Evolutionary conservation across 2,797 vertebrate genomes (phyloP).

Genomic region (Parambassis ranga): DNA sequence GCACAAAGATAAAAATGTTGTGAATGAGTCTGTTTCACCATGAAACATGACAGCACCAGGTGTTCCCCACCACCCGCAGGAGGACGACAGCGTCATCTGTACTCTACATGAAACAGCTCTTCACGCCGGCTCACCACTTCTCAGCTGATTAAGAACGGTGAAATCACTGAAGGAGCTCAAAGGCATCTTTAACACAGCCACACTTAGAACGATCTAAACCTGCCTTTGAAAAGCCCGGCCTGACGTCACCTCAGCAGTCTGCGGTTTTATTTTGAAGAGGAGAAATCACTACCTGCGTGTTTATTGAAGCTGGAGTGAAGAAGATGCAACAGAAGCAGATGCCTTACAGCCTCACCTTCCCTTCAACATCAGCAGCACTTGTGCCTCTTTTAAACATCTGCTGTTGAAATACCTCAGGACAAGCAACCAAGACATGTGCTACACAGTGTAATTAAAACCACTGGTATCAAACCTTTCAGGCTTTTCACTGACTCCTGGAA

Average conservation of each 20-base stretch:
- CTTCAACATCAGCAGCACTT: conserved; percentile 15
- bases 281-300: conserved; percentile 15
- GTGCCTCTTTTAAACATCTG: conserved; percentile 28
- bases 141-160: background rate
- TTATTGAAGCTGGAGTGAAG: conserved; percentile 14
- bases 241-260: background rate
- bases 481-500: too few species aligned
- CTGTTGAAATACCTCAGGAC: conserved; percentile 4
- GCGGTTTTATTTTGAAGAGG: background rate
- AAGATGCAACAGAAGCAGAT: conserved; percentile 9
- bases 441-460: background rate
- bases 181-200: background rate
- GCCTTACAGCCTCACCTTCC: conserved; percentile 45
- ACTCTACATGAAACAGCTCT: background rate
- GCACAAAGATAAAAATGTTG: background rate
- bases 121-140: background rate
- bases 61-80: background rate
- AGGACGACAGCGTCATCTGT: background rate
- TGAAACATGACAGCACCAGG: background rate
- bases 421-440: background rate
- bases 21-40: background rate
- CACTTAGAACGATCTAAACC: background rate
- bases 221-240: background rate
- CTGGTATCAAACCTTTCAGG: conserved; percentile 24
- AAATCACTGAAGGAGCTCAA: background rate